Conservation (phyloP, 2,797 vertebrate species). For the Scarus forsteni region DNA sequence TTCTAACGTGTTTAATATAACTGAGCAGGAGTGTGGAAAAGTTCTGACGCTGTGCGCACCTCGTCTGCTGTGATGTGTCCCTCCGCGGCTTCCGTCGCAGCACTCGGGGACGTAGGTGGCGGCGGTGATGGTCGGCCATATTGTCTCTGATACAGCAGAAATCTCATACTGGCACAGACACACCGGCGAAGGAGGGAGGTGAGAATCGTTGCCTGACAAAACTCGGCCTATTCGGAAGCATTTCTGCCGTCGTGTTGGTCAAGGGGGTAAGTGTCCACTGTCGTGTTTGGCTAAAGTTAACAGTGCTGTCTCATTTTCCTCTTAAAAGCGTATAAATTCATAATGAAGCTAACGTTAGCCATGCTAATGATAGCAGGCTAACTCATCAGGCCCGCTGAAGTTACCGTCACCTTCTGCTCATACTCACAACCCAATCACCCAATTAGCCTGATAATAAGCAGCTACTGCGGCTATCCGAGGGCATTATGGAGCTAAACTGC, state of each 20-base stretch:
- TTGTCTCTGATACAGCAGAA: conserved; percentile 90
- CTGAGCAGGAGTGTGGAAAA: too few relatives aligned
- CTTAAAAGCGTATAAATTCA: not conserved
- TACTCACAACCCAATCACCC: not conserved
- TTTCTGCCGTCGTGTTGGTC: conserved; percentile 31
- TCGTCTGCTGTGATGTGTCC: conserved; percentile 18
- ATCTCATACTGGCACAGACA: conserved; percentile 40
- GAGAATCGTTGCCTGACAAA: conserved; percentile 19
- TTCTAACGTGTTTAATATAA: too few relatives aligned
- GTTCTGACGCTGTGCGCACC: too few relatives aligned
- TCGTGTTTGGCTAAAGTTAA: not conserved
- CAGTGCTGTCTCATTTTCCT: accelerated
- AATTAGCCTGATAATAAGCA: not conserved
- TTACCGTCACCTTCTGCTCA: conserved; percentile 26
- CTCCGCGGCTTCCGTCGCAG: conserved; percentile 36
- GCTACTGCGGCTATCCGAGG: accelerated
- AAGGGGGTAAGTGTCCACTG: conserved; percentile 63
- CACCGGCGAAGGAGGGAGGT: conserved; percentile 55
- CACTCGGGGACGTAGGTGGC: conserved; percentile 26
- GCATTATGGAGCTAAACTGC: not conserved
- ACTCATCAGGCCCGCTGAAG: conserved; percentile 32
- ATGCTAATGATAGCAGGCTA: conserved; percentile 40
- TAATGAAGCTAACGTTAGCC: conserved; percentile 8
- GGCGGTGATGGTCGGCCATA: conserved; percentile 83
- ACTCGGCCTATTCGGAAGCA: conserved; percentile 24